Base-by-base conservation (phyloP, 1,140 invertebrate genomes). In the Lepidurus packardi region DNA sequence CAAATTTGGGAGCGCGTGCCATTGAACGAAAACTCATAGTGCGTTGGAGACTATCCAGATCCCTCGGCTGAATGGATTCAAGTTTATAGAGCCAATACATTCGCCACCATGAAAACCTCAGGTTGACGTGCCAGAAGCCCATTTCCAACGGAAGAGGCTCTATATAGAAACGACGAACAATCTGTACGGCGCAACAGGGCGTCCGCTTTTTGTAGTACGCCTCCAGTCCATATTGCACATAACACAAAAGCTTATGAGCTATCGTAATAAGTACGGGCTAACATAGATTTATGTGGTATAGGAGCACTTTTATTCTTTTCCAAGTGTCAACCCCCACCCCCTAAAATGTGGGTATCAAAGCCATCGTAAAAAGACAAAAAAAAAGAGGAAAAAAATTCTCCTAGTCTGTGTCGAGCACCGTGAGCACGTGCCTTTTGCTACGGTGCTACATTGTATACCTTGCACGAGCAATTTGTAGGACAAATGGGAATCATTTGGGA, bases 401-500 rank as follows among this genome's bases (percentile, higher is more conserved):
- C 53, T 16, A 65, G 13, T 34, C 34, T 34, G 34, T 16, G 53
- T 65, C 53, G 53, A 65, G 53, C 53, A 65, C 53, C 53, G 53
- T 65, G 53, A 7, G 16, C 53, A 65, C 53, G 53, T 65, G 53
- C 21, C 53, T 65, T 65, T 65, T n/a, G 53, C 53, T 21, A 65
- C 53, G 53, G 53, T 65, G 21, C 53, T 65, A 65, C 53, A 65
- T 65, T 7, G 53, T 65, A 65, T 21, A 65, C 53, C 53, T 65
- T 65, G 53, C 53, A 65, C 53, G 53, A 65, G 53, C 53, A 65
- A 65, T 65, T 65, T 65, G 53, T 21, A 65, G 21, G 53, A 65
- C 53, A 65, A 65, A 65, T 65, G 53, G 21, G 53, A 34, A 65
- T 65, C 53, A 65, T 65, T 65, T 65, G 53, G 53, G 53, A 65